These are phyloP conservation scores for Drymodes brunneopygia DNA, from an alignment of 2,113 vertebrate species.

Conservation along the genomic window DNA sequence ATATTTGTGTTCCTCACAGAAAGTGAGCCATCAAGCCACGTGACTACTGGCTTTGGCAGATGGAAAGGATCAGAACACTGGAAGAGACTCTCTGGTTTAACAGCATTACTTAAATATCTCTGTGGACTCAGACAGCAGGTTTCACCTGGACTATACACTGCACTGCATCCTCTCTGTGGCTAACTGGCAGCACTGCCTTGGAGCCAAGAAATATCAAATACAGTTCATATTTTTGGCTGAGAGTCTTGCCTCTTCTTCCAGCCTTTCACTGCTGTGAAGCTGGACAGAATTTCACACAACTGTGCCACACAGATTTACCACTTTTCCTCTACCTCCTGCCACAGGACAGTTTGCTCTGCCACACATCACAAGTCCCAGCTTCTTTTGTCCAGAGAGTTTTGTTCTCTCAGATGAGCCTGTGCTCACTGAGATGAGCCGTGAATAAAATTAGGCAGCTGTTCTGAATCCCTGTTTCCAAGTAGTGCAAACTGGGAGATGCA, in stretches of 20 bases:
- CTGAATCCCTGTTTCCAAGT: neutral
- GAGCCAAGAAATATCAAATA: neutral
- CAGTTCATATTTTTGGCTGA: neutral
- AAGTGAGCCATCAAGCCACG: neutral
- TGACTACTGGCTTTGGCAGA: neutral
- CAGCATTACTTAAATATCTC: accelerated
- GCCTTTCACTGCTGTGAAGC: neutral
- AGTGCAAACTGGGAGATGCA: neutral
- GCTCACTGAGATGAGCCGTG: neutral
- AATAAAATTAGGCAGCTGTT: neutral
- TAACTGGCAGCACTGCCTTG: neutral
- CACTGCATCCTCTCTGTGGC: neutral
- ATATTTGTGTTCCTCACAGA: neutral
- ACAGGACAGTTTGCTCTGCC: neutral
- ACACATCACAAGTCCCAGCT: neutral
- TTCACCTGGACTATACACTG: neutral
- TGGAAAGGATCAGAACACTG: neutral
- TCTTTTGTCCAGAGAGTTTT: neutral
- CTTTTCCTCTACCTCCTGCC: neutral
- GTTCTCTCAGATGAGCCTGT: neutral
- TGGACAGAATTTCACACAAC: neutral
- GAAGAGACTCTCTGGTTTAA: neutral
- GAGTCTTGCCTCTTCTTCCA: neutral
- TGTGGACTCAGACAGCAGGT: neutral
- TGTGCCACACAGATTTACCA: neutral